Evolutionary conservation across 1,140 invertebrate genomes (phyloP), one percentile per base, ranked within the genome.

Genomic region (Teleogryllus occipitalis): DNA sequence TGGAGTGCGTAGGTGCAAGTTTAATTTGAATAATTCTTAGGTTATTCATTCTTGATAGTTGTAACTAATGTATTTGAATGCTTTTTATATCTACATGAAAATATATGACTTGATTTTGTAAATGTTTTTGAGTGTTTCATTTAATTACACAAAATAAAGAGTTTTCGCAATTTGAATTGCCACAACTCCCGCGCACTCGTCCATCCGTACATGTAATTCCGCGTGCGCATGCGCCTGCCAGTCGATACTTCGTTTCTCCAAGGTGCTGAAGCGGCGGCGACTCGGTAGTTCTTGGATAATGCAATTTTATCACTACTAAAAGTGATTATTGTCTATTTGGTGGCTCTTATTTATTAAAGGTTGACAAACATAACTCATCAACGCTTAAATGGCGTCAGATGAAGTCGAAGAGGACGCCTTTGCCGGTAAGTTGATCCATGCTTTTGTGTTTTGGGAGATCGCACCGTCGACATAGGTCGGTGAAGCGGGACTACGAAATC

Each of bases 341-440:
- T 74, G 27, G 22, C 47, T 48, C 27, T 74, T 47, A 81, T 76
- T 76, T 76, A 65, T 77, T 77, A 39, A 48, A 46, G 18, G 39
- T 73, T 7, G 47, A 73, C 47, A 47, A 54, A 15, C 47, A 18
- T 76, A 65, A 74, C 49, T 54, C 22, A 79, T 39, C 18, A 27
- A 21, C 12, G 12, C 48, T n/a, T 49, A 22, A 27, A 79, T 94
- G 92, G 92, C 92, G 84, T 94, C 92, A 81, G 92, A 93, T 84
- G 92, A 93, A 83, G 92, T 93, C 88, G 88, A 93, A 83, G 92
- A 93, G 83, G 92, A 93, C 84, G 92, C 89, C 85, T 93, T 91
- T 85, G 92, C 91, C 89, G 92, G 92, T 94, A 89, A 93, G 90
- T 81, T 73, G 47, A n/a, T 73, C 78, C 80, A 81, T 49, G 76